Conservation (phyloP, 2,113 vertebrate species). For the Procavia capensis region DNA sequence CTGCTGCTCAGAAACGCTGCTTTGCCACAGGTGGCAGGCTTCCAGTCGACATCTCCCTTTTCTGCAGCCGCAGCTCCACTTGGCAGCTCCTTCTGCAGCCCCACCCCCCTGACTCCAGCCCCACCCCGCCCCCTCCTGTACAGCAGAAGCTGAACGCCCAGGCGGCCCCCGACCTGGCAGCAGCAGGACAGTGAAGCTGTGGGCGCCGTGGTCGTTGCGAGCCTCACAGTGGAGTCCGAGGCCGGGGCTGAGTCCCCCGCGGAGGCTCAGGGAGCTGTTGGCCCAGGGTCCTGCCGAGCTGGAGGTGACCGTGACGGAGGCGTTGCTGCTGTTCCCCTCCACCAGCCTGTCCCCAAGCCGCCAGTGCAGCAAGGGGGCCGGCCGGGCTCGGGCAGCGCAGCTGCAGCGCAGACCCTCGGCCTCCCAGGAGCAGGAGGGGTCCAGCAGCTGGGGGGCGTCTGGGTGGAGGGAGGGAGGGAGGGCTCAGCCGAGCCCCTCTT, state of each 20-base stretch:
- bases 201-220: not conserved
- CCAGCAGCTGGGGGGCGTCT: slow-evolving; percentile 41
- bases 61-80: not conserved
- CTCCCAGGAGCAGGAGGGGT: slow-evolving; percentile 66
- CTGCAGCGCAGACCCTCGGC: not conserved
- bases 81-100: not conserved
- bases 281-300: not conserved
- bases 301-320: not conserved
- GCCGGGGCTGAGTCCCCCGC: accelerated
- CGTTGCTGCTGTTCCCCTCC: not conserved
- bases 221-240: slow-evolving; percentile 59
- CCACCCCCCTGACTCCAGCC: not conserved
- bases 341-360: not conserved
- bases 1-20: not conserved
- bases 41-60: not conserved
- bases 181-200: not conserved
- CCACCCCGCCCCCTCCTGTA: no score
- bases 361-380: slow-evolving; percentile 37
- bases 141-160: accelerated
- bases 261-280: slow-evolving; percentile 63
- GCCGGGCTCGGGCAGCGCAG: slow-evolving; percentile 52
- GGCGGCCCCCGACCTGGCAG: slow-evolving; percentile 19
- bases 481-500: not conserved
- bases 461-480: not conserved
- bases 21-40: not conserved